Conservation (phyloP, 2,113 vertebrate genomes). For the Cyphomyrus discorhynchus region DNA sequence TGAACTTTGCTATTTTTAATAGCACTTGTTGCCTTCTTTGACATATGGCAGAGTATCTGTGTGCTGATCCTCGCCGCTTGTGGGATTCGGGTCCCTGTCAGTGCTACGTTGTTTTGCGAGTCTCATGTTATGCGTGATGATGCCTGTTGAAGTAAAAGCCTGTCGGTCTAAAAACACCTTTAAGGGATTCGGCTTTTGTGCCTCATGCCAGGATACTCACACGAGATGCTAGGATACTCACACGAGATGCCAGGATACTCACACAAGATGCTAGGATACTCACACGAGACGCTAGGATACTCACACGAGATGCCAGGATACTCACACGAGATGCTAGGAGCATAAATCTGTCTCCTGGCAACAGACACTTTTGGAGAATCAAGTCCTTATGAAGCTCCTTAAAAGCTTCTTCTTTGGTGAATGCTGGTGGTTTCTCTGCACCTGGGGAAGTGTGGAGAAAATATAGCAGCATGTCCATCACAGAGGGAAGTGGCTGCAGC, state of each 20-base stretch:
- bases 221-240: neutral
- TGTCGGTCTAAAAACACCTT: neutral
- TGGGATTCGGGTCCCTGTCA: neutral
- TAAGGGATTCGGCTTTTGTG: neutral
- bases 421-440: neutral
- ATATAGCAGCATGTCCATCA: neutral
- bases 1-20: neutral
- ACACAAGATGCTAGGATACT: neutral
- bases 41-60: neutral
- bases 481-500: neutral
- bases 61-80: neutral
- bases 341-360: neutral
- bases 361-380: slow-evolving; percentile 3
- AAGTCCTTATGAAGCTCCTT: neutral
- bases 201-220: neutral
- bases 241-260: neutral
- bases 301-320: neutral
- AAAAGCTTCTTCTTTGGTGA: neutral
- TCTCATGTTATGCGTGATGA: neutral
- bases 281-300: neutral
- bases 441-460: neutral
- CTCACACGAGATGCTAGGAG: neutral
- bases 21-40: neutral
- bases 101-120: neutral
- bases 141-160: neutral